Conservation (phyloP, 2,888 invertebrate species). For the Kryphioiulus occultus region DNA sequence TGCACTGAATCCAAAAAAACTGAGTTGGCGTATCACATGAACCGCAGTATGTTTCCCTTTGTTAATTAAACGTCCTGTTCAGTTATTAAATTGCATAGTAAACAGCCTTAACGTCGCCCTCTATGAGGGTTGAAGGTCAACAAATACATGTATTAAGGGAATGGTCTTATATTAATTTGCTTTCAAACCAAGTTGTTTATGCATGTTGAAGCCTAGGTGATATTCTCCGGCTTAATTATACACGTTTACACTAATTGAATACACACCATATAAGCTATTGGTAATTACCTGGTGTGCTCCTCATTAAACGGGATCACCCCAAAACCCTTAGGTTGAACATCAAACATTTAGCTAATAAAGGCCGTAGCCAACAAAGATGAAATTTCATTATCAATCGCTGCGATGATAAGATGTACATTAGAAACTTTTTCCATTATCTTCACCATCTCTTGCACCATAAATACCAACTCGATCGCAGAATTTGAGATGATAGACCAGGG, state of each 20-base stretch:
- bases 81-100: too few relatives aligned
- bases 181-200: background rate
- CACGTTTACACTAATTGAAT: slow-evolving; percentile 9
- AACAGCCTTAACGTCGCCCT: too few relatives aligned
- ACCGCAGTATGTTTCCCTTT: too few relatives aligned
- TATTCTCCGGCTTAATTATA: background rate
- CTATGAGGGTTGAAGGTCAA: background rate
- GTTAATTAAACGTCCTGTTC: too few relatives aligned
- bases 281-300: background rate
- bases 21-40: too few relatives aligned
- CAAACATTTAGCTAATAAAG: slow-evolving; percentile 8
- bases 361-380: slow-evolving; percentile 7
- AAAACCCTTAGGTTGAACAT: background rate
- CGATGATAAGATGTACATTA: slow-evolving; percentile 3
- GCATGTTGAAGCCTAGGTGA: background rate
- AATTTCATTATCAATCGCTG: background rate
- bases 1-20: too few relatives aligned
- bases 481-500: background rate
- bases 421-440: background rate
- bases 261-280: background rate
- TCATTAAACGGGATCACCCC: background rate
- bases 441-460: background rate
- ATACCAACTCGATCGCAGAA: background rate
- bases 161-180: background rate
- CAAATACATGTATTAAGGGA: background rate